Conservation (phyloP, 92 coral and sea anemone species). For the Palythoa caribaeorum region DNA sequence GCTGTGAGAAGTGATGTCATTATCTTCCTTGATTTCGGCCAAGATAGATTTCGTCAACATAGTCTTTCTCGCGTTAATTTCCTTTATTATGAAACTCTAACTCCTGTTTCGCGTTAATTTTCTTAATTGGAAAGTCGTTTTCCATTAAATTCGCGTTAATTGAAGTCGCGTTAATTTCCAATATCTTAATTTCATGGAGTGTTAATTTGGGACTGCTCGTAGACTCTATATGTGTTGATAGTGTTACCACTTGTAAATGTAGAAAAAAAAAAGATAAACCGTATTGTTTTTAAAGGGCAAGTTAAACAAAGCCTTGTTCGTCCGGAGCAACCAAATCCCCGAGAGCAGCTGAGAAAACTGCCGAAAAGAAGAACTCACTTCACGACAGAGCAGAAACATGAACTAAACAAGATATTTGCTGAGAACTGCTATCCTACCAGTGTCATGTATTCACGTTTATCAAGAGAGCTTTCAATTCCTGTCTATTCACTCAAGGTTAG, state of each 20-base stretch:
- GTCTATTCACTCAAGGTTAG: conserved; percentile 7
- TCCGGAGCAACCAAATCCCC: conserved; percentile 23
- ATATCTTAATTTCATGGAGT: no score
- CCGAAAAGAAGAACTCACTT: neutral
- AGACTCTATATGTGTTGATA: neutral
- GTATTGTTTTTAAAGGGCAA: neutral
- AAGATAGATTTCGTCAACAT: no score
- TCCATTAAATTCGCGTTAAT: no score
- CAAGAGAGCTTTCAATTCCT: conserved; percentile 20
- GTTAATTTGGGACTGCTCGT: no score
- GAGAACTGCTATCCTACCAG: conserved; percentile 21
- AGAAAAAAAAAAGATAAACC: neutral
- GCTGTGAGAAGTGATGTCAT: no score
- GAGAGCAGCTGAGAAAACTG: neutral
- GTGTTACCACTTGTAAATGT: neutral
- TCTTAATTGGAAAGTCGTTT: no score
- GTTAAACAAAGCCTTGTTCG: neutral
- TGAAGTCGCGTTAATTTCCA: no score
- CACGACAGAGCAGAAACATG: conserved; percentile 2
- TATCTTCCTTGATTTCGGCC: no score
- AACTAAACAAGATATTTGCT: conserved; percentile 7
- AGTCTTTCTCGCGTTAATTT: no score
- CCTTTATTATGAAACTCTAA: no score
- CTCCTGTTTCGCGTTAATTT: no score
- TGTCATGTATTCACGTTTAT: conserved; percentile 16